Conservation (phyloP, 2,888 invertebrate genomes). For the Copidosoma aretas region DNA sequence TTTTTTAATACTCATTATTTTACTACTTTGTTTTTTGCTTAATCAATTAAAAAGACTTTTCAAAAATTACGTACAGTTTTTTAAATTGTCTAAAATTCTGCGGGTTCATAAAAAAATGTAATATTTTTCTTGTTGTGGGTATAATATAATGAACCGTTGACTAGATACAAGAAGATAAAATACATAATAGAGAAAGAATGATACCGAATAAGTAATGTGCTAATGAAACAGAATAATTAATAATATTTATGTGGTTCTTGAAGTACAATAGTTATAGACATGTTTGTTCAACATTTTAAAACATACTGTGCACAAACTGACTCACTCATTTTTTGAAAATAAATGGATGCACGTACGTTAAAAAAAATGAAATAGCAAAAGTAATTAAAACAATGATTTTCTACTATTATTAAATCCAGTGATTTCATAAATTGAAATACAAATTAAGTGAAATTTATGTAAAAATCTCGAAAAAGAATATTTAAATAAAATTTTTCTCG, state of each 20-base stretch:
- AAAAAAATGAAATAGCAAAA: too few species aligned
- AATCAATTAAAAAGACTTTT: not conserved
- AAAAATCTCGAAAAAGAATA: too few species aligned
- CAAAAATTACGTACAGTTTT: not conserved
- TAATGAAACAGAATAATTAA: not conserved
- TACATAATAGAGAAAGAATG: not conserved
- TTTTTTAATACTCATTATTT: conserved; percentile 17
- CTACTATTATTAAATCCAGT: too few species aligned
- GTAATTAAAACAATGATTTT: too few species aligned
- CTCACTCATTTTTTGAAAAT: too few species aligned
- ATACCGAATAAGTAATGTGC: not conserved
- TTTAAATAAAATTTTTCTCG: conserved; percentile 13
- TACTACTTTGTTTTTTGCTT: conserved; percentile 1
- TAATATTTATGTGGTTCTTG: not conserved
- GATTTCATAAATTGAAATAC: too few species aligned
- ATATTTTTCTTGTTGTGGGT: too few species aligned
- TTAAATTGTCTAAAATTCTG: too few species aligned
- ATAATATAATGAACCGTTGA: not conserved
- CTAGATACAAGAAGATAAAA: not conserved
- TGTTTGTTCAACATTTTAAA: not conserved
- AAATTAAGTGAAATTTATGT: too few species aligned
- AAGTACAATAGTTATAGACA: too few species aligned
- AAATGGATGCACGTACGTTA: too few species aligned
- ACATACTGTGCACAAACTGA: not conserved
- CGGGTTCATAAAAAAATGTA: too few species aligned